Evolutionary conservation across 1,140 invertebrate genomes (phyloP).

Genomic region (Apis dorsata): DNA sequence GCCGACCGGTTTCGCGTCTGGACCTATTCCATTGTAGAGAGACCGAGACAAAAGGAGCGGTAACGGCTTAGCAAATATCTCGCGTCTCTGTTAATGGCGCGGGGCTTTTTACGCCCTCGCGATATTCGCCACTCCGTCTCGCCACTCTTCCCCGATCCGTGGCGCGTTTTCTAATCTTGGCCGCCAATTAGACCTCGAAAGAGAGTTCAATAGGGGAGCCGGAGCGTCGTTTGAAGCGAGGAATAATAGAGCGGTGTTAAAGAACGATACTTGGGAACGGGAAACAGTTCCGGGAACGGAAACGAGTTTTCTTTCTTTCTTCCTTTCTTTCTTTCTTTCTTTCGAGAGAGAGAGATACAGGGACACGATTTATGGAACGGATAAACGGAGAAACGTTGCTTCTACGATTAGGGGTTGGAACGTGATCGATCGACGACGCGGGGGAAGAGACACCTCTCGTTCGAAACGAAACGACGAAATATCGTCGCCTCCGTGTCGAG

Average conservation of each 20-base stretch:
- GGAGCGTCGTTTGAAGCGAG: too few species aligned
- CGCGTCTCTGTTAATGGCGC: too few species aligned
- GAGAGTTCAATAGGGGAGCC: background rate
- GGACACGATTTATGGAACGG: background rate
- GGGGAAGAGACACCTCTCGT: background rate
- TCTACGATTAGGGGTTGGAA: background rate
- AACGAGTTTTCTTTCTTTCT: background rate
- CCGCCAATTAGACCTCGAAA: background rate
- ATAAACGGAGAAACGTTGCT: background rate
- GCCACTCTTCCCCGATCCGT: too few species aligned
- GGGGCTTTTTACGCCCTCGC: background rate
- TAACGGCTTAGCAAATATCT: background rate
- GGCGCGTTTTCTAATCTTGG: background rate
- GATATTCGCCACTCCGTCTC: background rate
- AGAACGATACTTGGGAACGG: background rate
- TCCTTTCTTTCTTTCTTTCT: too few species aligned
- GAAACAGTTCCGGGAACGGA: constrained; percentile 7
- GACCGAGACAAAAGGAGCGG: constrained; percentile 26
- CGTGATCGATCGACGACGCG: background rate
- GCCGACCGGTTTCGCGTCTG: constrained; percentile 32
- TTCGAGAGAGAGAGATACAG: background rate
- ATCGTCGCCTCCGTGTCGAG: background rate
- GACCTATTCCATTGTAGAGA: constrained; percentile 7
- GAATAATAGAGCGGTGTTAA: background rate
- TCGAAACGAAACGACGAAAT: background rate